phyloP scores from a whole-genome alignment of 1,140 invertebrate species.

The Phymastichus coffea region DNA sequence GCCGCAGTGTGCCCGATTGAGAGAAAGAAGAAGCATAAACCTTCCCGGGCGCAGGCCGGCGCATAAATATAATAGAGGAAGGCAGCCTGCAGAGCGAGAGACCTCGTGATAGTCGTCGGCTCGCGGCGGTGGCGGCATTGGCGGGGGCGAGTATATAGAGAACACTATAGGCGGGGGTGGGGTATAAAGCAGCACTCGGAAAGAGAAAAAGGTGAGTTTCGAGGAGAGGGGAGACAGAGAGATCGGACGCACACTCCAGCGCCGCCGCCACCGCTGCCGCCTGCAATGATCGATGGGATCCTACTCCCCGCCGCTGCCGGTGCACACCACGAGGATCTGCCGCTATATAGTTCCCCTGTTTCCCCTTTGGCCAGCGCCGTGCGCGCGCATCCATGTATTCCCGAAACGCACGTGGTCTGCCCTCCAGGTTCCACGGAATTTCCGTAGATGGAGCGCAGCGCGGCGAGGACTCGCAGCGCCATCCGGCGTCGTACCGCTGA shows the following conservation, averaged over 20 bases:
- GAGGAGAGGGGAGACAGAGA: conserved; percentile 33
- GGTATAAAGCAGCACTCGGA: not conserved
- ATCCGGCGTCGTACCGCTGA: conserved; percentile 33
- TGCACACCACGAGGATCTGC: conserved; percentile 32
- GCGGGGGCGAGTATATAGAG: conserved; percentile 36
- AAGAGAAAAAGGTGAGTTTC: conserved; percentile 26
- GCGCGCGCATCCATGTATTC: conserved; percentile 25
- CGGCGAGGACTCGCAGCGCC: conserved; percentile 23
- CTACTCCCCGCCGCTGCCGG: conserved; percentile 52
- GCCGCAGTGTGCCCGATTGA: conserved; percentile 27
- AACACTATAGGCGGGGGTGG: not conserved
- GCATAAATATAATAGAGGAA: conserved; percentile 56
- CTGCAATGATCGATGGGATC: conserved; percentile 58
- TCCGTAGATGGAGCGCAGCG: conserved; percentile 39
- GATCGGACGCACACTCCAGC: conserved; percentile 48
- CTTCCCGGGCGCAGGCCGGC: conserved; percentile 51
- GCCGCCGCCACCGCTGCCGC: conserved; percentile 46
- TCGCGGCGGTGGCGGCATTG: conserved; percentile 37
- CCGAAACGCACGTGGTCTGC: conserved; percentile 44
- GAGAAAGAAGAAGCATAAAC: conserved; percentile 42
- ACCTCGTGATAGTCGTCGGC: conserved; percentile 52
- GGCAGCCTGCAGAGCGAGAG: no score
- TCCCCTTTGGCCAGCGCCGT: conserved; percentile 29
- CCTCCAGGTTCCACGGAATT: conserved; percentile 27
- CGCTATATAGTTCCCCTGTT: conserved; percentile 7